These are phyloP conservation scores for Cotesia chilonis DNA, from an alignment of 1,140 invertebrate species.

Conservation along the genomic window DNA sequence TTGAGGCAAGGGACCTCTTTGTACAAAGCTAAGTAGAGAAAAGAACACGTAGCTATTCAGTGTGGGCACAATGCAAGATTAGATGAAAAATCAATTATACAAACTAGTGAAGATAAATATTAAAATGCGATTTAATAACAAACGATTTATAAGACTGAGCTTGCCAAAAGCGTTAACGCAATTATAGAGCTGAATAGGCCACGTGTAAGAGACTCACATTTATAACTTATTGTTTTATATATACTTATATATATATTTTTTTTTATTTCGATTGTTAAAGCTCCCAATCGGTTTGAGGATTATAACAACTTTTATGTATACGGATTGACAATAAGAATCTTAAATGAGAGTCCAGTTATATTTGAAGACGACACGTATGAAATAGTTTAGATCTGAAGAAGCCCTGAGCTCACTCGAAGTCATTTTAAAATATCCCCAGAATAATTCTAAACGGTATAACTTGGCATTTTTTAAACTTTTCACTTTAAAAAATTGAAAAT, in stretches of 20 bases:
- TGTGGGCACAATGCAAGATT: slow-evolving; percentile 53
- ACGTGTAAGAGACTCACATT: slow-evolving; percentile 25
- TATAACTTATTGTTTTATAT: slow-evolving; percentile 17
- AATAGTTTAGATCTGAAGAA: slow-evolving; percentile 54
- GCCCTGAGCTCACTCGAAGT: slow-evolving; percentile 53
- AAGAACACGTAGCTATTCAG: slow-evolving; percentile 39
- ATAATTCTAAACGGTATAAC: slow-evolving; percentile 28
- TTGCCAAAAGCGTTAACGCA: slow-evolving; percentile 51
- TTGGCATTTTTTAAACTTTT: too few relatives aligned
- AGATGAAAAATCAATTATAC: slow-evolving; percentile 26
- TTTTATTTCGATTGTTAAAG: slow-evolving; percentile 11
- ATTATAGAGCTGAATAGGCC: slow-evolving; percentile 35
- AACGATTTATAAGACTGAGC: slow-evolving; percentile 62
- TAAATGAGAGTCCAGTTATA: slow-evolving; percentile 32
- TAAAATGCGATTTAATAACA: slow-evolving; percentile 45
- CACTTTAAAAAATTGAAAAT: slow-evolving; percentile 41
- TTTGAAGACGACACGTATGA: slow-evolving; percentile 49
- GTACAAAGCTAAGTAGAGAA: slow-evolving; percentile 44
- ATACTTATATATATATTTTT: slow-evolving; percentile 17
- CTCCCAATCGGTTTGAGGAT: slow-evolving; percentile 18
- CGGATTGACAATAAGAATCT: slow-evolving; percentile 32
- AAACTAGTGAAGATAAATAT: slow-evolving; percentile 22
- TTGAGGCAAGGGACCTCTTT: slow-evolving; percentile 36
- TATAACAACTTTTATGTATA: slow-evolving; percentile 38
- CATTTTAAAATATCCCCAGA: slow-evolving; percentile 35